These are phyloP conservation scores for Epicauta chinensis DNA, from an alignment of 1,140 invertebrate genomes.

Conservation along the genomic window DNA sequence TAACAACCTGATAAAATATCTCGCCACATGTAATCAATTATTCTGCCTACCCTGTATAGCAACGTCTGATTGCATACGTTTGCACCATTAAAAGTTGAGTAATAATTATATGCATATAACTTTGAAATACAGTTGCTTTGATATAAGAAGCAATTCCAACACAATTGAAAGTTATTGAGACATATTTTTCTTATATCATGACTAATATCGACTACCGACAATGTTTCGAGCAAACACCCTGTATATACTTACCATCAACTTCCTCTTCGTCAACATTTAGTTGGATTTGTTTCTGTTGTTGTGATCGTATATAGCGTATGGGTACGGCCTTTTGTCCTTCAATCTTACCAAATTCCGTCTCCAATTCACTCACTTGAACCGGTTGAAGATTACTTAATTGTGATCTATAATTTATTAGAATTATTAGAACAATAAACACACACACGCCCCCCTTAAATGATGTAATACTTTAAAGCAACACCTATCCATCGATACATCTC, in stretches of 20 bases:
- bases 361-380: conserved; percentile 81
- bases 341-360: conserved; percentile 80
- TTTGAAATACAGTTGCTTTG: no score
- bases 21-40: no score
- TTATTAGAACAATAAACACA: conserved; percentile 6
- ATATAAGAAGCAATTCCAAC: no score
- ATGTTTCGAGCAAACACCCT: no score
- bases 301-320: conserved; percentile 77
- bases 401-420: conserved; percentile 47
- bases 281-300: conserved; percentile 72
- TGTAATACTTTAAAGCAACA: conserved; percentile 34
- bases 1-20: no score
- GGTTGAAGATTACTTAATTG: conserved; percentile 83
- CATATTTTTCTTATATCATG: no score
- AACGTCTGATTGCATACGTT: no score
- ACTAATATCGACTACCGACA: no score
- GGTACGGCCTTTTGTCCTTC: conserved; percentile 65
- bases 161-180: no score
- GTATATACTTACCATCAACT: conserved; percentile 9
- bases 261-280: conserved; percentile 46
- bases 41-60: no score
- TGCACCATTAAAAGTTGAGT: no score
- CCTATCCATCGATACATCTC: conserved; percentile 76
- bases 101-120: no score
- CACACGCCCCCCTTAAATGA: conserved; percentile 1